Percentiles rank a stretch among this genome's conserved stretches.
These are phyloP conservation scores for Psittacula derbiana DNA, from an alignment of 2,797 vertebrate species.

Conservation along the genomic window DNA sequence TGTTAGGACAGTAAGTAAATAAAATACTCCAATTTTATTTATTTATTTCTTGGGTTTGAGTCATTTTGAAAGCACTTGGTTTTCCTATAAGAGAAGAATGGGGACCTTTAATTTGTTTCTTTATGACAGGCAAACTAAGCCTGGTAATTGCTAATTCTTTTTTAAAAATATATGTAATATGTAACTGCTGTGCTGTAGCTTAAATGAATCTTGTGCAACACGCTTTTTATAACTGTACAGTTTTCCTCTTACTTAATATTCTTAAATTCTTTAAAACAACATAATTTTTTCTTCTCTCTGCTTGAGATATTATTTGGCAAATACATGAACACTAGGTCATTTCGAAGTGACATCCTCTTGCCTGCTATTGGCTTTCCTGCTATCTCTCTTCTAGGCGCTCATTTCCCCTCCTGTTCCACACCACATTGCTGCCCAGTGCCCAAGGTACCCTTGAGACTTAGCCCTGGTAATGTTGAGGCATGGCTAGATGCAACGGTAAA, in stretches of 20 bases:
- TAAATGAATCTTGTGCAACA: not conserved
- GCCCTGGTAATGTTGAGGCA: not conserved
- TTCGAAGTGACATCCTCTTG: not conserved
- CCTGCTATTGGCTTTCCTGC: not conserved
- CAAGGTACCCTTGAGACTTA: not conserved
- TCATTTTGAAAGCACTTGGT: not conserved
- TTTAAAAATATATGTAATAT: not conserved
- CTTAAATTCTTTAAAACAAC: not conserved
- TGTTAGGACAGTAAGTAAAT: not conserved
- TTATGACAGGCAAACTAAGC: not conserved
- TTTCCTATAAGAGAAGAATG: not conserved
- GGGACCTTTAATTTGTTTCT: not conserved
- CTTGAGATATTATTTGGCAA: not conserved
- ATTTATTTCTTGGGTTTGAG: not conserved
- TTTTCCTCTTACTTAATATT: not conserved
- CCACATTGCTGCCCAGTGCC: not conserved
- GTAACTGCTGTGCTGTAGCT: not conserved
- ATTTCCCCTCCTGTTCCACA: not conserved
- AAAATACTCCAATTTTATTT: not conserved
- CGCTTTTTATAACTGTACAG: not conserved
- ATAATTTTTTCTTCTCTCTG: accelerated
- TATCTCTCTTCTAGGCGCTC: not conserved
- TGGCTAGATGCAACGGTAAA: not conserved
- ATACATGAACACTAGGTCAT: not conserved
- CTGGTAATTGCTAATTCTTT: not conserved